Evolutionary conservation across 1,140 invertebrate species (phyloP).

Genomic region (Carcinoscorpius rotundicauda): DNA sequence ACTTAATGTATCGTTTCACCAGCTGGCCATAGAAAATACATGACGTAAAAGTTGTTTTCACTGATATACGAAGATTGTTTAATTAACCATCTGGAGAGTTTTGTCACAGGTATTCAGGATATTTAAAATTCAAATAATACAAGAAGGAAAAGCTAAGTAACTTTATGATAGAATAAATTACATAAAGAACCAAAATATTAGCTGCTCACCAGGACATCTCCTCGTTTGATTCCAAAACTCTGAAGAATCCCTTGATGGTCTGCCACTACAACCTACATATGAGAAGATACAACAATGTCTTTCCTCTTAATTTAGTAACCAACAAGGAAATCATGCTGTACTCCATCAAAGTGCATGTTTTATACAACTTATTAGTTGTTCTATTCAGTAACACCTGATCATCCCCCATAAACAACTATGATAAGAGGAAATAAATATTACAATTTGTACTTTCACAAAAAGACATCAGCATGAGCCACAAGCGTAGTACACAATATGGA

Average conservation of each 20-base stretch:
- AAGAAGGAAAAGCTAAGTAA: slow-evolving; percentile 18
- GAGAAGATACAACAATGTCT: slow-evolving; percentile 27
- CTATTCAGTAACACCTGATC: background rate
- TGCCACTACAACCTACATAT: slow-evolving; percentile 54
- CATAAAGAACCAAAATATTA: slow-evolving; percentile 12
- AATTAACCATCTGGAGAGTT: no score
- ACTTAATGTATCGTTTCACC: no score
- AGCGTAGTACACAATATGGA: no score
- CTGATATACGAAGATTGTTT: no score
- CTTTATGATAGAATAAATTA: slow-evolving; percentile 17
- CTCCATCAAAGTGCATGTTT: background rate
- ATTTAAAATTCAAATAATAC: slow-evolving; percentile 20
- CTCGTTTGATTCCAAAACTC: slow-evolving; percentile 63
- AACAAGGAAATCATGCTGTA: background rate
- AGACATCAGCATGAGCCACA: no score
- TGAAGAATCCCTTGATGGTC: slow-evolving; percentile 71
- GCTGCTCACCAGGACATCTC: slow-evolving; percentile 50
- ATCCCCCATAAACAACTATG: no score
- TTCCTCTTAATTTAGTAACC: slow-evolving; percentile 1
- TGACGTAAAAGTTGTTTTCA: no score
- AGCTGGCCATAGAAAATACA: no score
- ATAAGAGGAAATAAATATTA: no score
- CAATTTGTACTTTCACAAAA: no score
- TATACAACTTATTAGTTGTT: background rate
- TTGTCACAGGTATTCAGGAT: no score